Evolutionary conservation across 1,140 invertebrate genomes (phyloP).

Genomic region (Mercenaria mercenaria): DNA sequence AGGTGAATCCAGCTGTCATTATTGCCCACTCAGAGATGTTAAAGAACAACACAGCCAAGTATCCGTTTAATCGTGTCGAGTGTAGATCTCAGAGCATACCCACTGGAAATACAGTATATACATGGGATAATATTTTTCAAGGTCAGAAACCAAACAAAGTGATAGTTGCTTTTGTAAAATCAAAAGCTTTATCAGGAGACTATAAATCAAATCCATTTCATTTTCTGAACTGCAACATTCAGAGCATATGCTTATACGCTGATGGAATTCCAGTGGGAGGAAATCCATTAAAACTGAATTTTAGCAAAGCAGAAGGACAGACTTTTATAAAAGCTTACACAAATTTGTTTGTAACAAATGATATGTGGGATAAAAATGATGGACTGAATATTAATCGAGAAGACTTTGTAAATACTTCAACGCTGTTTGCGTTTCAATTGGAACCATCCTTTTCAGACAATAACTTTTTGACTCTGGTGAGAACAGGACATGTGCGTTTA

Average conservation of each 20-base stretch:
- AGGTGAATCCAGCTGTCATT: constrained; percentile 45
- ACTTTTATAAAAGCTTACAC: constrained; percentile 53
- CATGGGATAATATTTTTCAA: constrained; percentile 60
- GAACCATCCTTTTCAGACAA: constrained; percentile 45
- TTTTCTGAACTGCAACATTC: constrained; percentile 45
- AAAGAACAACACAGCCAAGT: constrained; percentile 41
- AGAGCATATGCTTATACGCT: constrained; percentile 47
- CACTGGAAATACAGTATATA: constrained; percentile 53
- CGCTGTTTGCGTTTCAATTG: constrained; percentile 46
- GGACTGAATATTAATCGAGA: constrained; percentile 49
- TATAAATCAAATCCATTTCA: constrained; percentile 65
- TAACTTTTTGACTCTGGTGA: constrained; percentile 33
- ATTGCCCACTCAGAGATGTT: constrained; percentile 51
- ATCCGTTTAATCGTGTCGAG: constrained; percentile 42
- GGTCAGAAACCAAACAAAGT: constrained; percentile 56
- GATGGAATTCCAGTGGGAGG: constrained; percentile 48
- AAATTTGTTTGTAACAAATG: constrained; percentile 45
- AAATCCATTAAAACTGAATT: constrained; percentile 56
- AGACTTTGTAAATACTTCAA: constrained; percentile 53
- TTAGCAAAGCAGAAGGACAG: constrained; percentile 46
- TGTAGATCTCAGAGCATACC: constrained; percentile 46
- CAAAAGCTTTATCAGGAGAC: constrained; percentile 60
- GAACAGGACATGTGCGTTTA: constrained; percentile 45
- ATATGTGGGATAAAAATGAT: constrained; percentile 29
- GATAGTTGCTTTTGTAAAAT: constrained; percentile 51